These are phyloP conservation scores for Formicarius rufipectus DNA, from an alignment of 2,113 vertebrate species.

Conservation along the genomic window DNA sequence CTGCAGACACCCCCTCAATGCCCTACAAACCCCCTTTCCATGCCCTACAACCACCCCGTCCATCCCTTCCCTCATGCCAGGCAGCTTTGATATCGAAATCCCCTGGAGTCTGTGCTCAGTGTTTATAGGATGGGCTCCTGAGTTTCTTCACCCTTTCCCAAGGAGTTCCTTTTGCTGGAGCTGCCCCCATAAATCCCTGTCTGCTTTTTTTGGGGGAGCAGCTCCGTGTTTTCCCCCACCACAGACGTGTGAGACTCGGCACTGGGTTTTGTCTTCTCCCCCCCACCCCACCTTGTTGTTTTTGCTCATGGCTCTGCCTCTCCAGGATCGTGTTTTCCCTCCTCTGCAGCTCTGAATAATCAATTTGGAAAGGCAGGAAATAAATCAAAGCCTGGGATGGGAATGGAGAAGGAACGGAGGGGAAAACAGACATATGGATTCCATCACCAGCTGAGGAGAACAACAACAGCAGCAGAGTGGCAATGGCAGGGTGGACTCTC, in stretches of 20 bases:
- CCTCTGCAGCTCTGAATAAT: conserved; percentile 51
- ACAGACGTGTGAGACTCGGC: conserved; percentile 53
- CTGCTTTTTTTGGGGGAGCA: not conserved
- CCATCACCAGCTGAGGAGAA: conserved; percentile 65
- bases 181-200: conserved; percentile 28
- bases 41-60: conserved; percentile 45
- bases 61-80: not conserved
- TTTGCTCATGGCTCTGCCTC: conserved; percentile 33
- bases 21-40: too few relatives aligned
- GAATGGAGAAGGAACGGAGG: conserved; percentile 28
- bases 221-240: not conserved
- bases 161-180: not conserved
- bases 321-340: conserved; percentile 59
- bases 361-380: conserved; percentile 52
- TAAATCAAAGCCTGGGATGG: conserved; percentile 58
- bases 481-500: conserved; percentile 47
- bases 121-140: conserved; percentile 37
- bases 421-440: conserved; percentile 70
- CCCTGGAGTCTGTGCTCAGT: conserved; percentile 8
- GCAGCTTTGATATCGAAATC: conserved; percentile 26
- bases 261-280: not conserved
- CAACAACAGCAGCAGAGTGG: conserved; percentile 57
- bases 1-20: conserved; percentile 40
- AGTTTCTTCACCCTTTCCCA: conserved; percentile 55
- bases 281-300: not conserved